phyloP scores from a whole-genome alignment of 2,888 invertebrate genomes.

The Watsonalla cultraria region DNA sequence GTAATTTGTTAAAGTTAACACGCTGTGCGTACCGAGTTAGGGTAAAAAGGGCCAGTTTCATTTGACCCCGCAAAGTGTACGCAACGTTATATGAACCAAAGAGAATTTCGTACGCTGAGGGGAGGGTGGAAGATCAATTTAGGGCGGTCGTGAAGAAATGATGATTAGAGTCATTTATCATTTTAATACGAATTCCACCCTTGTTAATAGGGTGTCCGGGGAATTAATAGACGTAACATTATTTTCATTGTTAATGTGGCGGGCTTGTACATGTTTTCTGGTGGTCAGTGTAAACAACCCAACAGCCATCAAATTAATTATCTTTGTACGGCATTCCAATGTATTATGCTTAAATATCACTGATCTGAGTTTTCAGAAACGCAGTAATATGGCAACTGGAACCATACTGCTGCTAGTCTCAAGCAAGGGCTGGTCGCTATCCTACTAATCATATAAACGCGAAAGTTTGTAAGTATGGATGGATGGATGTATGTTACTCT shows the following conservation, averaged over 20 bases:
- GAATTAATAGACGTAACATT: constrained; percentile 71
- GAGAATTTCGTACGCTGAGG: constrained; percentile 6
- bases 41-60: constrained; percentile 45
- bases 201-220: constrained; percentile 67
- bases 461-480: no score
- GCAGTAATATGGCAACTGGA: no score
- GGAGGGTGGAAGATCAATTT: constrained; percentile 18
- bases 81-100: constrained; percentile 6
- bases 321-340: not conserved
- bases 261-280: constrained; percentile 34
- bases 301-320: no score
- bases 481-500: no score
- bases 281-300: not conserved
- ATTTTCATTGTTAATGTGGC: constrained; percentile 72
- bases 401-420: no score
- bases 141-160: constrained; percentile 45
- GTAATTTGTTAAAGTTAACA: constrained; percentile 75
- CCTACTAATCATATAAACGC: no score
- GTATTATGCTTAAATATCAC: no score
- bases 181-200: constrained; percentile 71
- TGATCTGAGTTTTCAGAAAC: no score
- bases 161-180: constrained; percentile 74
- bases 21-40: constrained; percentile 52
- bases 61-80: constrained; percentile 24
- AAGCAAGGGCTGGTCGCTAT: no score